phyloP scores from a whole-genome alignment of 2,797 vertebrate species.

The Sebastes itinus region DNA sequence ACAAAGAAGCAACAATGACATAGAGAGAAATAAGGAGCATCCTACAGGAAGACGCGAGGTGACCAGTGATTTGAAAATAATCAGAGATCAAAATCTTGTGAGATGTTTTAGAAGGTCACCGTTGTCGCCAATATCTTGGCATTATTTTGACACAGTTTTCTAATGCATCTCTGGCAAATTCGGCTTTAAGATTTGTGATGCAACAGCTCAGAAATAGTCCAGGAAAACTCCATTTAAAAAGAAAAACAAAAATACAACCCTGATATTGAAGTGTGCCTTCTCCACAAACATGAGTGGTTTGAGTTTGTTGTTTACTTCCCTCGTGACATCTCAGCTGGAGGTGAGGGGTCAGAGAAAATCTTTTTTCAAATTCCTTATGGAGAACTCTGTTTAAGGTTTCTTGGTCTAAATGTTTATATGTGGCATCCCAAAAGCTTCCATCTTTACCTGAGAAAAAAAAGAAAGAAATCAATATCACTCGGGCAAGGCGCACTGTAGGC shows the following conservation, averaged over 20 bases:
- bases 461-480: not conserved
- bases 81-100: not conserved
- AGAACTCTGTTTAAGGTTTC: not conserved
- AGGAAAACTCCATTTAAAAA: not conserved
- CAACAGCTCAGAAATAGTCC: not conserved
- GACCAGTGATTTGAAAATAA: not conserved
- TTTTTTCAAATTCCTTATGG: not conserved
- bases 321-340: not conserved
- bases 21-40: too few species aligned
- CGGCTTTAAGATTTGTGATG: not conserved
- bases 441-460: not conserved
- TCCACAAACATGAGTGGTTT: not conserved
- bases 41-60: not conserved
- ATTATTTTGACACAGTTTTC: not conserved
- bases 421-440: not conserved
- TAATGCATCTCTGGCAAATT: not conserved
- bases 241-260: not conserved
- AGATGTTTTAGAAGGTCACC: not conserved
- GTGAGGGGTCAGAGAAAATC: not conserved
- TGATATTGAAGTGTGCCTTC: not conserved
- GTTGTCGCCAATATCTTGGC: too few species aligned
- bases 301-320: not conserved
- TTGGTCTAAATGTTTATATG: not conserved
- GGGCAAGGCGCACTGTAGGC: not conserved
- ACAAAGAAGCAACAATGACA: not conserved